These are phyloP conservation scores for Drosophila testacea DNA, from an alignment of 2,888 invertebrate species.

Conservation along the genomic window DNA sequence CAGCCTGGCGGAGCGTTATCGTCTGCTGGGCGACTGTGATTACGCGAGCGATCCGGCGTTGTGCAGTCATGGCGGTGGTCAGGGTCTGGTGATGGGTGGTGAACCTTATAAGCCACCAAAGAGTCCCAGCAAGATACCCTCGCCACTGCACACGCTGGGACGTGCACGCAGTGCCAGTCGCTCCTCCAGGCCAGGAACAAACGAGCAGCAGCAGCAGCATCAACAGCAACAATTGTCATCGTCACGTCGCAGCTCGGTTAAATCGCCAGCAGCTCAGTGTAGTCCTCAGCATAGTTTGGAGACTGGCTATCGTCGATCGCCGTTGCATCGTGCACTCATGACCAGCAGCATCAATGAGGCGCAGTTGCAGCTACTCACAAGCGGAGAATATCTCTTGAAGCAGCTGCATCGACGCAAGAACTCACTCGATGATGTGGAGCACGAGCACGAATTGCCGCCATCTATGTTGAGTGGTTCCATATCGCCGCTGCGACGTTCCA, in stretches of 20 bases:
- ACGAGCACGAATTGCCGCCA: constrained; percentile 40
- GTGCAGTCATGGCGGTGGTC: constrained; percentile 60
- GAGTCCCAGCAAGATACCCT: constrained; percentile 91
- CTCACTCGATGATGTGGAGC: constrained; percentile 82
- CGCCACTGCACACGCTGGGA: constrained; percentile 89
- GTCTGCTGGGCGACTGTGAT: constrained; percentile 83
- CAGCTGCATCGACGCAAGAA: constrained; percentile 84
- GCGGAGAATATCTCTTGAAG: constrained; percentile 81
- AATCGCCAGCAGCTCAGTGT: constrained; percentile 82
- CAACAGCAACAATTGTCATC: constrained; percentile 67
- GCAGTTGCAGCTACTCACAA: constrained; percentile 81
- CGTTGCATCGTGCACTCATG: constrained; percentile 81
- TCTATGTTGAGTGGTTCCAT: constrained; percentile 47
- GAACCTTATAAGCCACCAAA: constrained; percentile 82
- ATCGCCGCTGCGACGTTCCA: constrained; percentile 88
- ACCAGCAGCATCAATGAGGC: constrained; percentile 85
- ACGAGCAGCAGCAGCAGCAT: constrained; percentile 37
- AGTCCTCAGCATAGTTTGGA: constrained; percentile 83
- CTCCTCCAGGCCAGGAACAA: constrained; percentile 84
- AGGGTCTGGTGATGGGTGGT: constrained; percentile 48
- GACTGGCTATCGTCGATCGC: constrained; percentile 70
- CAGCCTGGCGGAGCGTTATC: constrained; percentile 81
- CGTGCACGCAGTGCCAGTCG: constrained; percentile 85
- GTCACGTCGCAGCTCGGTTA: constrained; percentile 84
- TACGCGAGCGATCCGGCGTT: constrained; percentile 84